Evolutionary conservation across 2,113 vertebrate genomes (phyloP).

Genomic region (Crotalus viridis): DNA sequence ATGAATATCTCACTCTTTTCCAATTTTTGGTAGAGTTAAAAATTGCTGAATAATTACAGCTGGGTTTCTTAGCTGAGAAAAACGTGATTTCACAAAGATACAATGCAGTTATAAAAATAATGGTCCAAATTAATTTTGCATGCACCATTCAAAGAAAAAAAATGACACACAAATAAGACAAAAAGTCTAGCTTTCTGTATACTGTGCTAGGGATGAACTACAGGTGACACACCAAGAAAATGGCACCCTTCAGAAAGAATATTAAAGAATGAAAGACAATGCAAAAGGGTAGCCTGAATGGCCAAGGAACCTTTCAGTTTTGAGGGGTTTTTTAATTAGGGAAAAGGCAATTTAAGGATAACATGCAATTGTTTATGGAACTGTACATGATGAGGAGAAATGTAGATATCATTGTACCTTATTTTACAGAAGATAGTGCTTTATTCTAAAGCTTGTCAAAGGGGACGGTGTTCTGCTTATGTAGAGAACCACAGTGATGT

Average conservation of each 20-base stretch:
- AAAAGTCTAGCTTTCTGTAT: not conserved
- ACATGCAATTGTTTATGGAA: not conserved
- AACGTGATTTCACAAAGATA: not conserved
- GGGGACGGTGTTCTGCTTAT: not conserved
- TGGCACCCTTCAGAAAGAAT: not conserved
- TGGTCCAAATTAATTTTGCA: not conserved
- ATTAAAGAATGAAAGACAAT: not conserved
- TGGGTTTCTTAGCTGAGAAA: not conserved
- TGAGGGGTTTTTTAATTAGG: not conserved
- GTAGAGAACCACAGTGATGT: not conserved
- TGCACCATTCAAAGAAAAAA: not conserved
- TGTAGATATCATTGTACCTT: not conserved
- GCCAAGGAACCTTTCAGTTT: not conserved
- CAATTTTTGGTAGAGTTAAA: not conserved
- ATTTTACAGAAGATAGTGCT: not conserved
- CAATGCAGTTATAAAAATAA: not conserved
- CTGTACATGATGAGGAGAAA: not conserved
- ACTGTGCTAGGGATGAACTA: not conserved
- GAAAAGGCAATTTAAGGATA: not conserved
- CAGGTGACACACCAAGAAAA: not conserved
- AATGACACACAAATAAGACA: not conserved
- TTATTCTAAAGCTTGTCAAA: not conserved
- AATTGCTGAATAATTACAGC: not conserved
- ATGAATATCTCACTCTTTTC: not conserved
- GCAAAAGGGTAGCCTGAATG: not conserved